phyloP scores from a whole-genome alignment of 2,888 invertebrate species.

The Lymantria dispar region DNA sequence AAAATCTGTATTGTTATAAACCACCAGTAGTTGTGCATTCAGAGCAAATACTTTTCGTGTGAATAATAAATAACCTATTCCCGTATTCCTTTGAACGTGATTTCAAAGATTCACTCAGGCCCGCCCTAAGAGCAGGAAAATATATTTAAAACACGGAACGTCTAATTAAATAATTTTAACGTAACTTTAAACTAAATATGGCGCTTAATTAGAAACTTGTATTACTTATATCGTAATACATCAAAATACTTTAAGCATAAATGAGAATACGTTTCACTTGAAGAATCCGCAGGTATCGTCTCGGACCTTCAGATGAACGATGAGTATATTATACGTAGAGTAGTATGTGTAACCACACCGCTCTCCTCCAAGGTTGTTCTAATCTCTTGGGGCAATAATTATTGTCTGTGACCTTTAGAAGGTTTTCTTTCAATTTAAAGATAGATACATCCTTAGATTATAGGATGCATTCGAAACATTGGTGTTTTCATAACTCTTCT shows the following conservation, averaged over 20 bases:
- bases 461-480: too few relatives aligned
- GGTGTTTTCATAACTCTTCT: too few relatives aligned
- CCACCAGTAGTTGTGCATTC: constrained; percentile 22
- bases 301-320: constrained; percentile 18
- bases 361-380: constrained; percentile 35
- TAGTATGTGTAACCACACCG: constrained; percentile 26
- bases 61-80: constrained; percentile 48
- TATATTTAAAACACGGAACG: constrained; percentile 36
- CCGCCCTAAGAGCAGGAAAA: constrained; percentile 52
- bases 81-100: constrained; percentile 50
- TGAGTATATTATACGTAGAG: constrained; percentile 19
- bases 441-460: too few relatives aligned
- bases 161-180: constrained; percentile 11
- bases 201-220: constrained; percentile 12
- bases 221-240: neutral
- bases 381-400: constrained; percentile 34
- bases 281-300: constrained; percentile 2
- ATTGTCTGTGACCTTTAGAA: constrained; percentile 8
- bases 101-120: constrained; percentile 42
- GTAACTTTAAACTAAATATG: constrained; percentile 10
- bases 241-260: neutral
- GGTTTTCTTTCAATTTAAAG: constrained; percentile 2
- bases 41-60: constrained; percentile 46
- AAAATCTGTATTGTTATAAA: constrained; percentile 23
- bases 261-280: neutral